These are phyloP conservation scores for Drosophila prosaltans DNA, from an alignment of 1,140 invertebrate genomes.

Conservation along the genomic window DNA sequence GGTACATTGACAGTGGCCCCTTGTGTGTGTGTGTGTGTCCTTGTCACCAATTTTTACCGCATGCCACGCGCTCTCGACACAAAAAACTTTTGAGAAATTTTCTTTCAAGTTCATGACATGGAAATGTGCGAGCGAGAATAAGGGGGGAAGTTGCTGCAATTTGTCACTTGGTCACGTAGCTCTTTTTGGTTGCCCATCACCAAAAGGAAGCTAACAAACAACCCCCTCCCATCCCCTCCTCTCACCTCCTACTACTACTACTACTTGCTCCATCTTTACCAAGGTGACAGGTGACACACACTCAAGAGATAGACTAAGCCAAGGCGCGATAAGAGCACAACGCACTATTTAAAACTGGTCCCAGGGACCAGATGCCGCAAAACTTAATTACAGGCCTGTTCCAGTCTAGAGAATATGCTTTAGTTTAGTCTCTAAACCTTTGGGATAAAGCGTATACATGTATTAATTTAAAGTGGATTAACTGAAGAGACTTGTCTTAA, in stretches of 20 bases:
- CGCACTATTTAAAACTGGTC: slow-evolving; percentile 4
- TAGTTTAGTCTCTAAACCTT: slow-evolving; percentile 15
- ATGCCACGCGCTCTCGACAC: slow-evolving; percentile 42
- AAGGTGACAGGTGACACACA: slow-evolving; percentile 52
- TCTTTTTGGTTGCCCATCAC: slow-evolving; percentile 32
- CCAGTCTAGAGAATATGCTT: slow-evolving; percentile 31
- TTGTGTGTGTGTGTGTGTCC: not conserved
- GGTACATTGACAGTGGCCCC: not conserved
- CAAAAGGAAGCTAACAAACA: not conserved
- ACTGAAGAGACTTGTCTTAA: too few relatives aligned
- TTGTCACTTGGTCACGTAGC: slow-evolving; percentile 79
- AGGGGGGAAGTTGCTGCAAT: slow-evolving; percentile 50
- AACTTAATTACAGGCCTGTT: slow-evolving; percentile 50
- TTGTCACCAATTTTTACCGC: slow-evolving; percentile 14
- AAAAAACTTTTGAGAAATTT: slow-evolving; percentile 45
- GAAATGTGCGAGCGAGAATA: slow-evolving; percentile 26
- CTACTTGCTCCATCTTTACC: not conserved
- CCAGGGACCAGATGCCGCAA: slow-evolving; percentile 35
- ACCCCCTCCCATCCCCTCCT: not conserved
- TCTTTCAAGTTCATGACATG: slow-evolving; percentile 75
- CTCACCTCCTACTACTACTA: slow-evolving; percentile 3
- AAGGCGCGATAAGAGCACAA: slow-evolving; percentile 9
- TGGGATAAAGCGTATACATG: not conserved
- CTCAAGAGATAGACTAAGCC: slow-evolving; percentile 16
- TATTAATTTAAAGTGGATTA: not conserved